Evolutionary conservation across 2,888 invertebrate species (phyloP).

Genomic region (Hymenopus coronatus): DNA sequence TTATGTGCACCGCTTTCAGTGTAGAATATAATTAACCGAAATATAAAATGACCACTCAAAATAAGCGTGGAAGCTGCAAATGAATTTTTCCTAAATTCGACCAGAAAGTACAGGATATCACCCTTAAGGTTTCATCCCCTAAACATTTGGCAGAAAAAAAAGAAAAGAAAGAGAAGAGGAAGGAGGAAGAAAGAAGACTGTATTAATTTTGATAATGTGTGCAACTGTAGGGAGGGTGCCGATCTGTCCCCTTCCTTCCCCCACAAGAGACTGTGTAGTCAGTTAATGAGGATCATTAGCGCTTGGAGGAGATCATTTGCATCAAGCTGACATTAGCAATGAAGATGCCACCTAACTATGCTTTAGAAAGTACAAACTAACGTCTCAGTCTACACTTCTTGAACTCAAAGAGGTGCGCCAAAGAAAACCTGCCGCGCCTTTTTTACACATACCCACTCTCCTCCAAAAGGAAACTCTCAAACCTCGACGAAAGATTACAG

Average conservation of each 20-base stretch:
- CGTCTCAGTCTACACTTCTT: background rate
- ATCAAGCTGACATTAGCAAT: constrained; percentile 29
- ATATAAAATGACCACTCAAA: no score
- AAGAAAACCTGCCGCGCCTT: background rate
- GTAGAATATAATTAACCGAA: no score
- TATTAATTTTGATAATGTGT: constrained; percentile 21
- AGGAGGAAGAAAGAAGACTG: background rate
- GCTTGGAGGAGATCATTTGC: constrained; percentile 29
- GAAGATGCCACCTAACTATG: background rate
- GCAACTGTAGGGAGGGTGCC: constrained; percentile 15
- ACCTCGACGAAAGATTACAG: no score
- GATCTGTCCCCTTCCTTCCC: background rate
- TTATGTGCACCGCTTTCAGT: no score
- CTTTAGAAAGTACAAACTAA: constrained; percentile 7
- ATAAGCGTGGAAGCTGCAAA: no score
- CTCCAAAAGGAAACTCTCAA: no score
- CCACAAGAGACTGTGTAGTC: background rate
- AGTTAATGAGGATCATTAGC: constrained; percentile 31
- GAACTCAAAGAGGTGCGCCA: background rate
- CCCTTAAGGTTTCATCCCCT: background rate
- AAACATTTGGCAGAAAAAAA: background rate
- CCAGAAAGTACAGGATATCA: background rate
- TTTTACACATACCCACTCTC: background rate
- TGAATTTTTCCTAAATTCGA: background rate
- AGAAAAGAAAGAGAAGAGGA: background rate